Conservation (phyloP, 2,797 vertebrate genomes). For the Gouania willdenowi region DNA sequence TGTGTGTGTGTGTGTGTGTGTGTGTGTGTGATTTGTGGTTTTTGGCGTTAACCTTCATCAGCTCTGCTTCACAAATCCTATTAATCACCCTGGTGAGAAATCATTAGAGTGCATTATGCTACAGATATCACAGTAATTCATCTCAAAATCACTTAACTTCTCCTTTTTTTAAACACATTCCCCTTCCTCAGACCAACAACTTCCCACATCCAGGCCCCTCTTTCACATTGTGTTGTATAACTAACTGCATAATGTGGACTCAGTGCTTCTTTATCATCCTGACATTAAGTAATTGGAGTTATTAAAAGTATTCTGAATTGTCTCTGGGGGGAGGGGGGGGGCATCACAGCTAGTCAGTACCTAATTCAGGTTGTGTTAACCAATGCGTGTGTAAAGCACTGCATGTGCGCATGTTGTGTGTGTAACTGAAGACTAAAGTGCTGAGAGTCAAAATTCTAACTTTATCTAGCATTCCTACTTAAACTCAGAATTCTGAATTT, state of each 20-base stretch:
- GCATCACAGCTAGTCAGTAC: slow-evolving; percentile 10
- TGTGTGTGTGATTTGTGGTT: slow-evolving; percentile 20
- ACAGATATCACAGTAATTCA: slow-evolving; percentile 54
- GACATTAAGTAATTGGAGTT: slow-evolving; percentile 20
- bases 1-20: slow-evolving; percentile 15
- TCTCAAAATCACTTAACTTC: slow-evolving; percentile 20
- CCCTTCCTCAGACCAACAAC: not conserved
- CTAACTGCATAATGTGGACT: not conserved
- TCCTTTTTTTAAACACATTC: slow-evolving; percentile 1
- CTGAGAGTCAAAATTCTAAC: no score
- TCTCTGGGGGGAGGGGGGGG: slow-evolving; percentile 13
- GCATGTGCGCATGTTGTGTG: no score
- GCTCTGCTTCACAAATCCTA: slow-evolving; percentile 57
- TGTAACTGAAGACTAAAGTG: no score
- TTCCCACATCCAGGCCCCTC: slow-evolving; percentile 2
- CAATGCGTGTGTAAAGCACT: not conserved
- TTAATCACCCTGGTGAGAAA: slow-evolving; percentile 62
- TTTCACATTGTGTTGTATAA: slow-evolving; percentile 15
- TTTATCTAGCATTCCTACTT: no score
- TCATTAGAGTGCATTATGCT: slow-evolving; percentile 62
- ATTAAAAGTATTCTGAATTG: slow-evolving; percentile 28
- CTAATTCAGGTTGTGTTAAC: slow-evolving; percentile 15
- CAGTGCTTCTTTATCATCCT: slow-evolving; percentile 9
- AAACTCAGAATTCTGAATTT: no score
- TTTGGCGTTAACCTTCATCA: slow-evolving; percentile 54